These are phyloP conservation scores for Pangasius djambal DNA, from an alignment of 2,797 vertebrate genomes.

Conservation along the genomic window DNA sequence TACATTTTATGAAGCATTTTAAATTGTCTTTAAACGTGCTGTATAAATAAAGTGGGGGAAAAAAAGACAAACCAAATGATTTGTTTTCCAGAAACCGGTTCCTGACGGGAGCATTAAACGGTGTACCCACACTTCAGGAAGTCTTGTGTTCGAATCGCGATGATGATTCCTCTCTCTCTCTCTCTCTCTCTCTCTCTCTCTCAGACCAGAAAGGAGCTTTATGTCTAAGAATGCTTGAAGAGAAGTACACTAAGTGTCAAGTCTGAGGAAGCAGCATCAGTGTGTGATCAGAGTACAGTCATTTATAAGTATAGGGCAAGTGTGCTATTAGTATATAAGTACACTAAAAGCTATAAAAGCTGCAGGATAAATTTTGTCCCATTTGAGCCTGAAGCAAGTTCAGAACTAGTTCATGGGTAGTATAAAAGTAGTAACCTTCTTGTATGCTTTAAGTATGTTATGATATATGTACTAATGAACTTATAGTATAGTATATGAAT, in stretches of 20 bases:
- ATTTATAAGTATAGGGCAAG: not conserved
- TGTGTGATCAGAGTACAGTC: not conserved
- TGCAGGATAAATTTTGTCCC: not conserved
- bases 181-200: not conserved
- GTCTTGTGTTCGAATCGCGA: not conserved
- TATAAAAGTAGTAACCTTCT: not conserved
- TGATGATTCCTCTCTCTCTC: not conserved
- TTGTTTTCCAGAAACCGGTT: not conserved
- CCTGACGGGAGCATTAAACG: not conserved
- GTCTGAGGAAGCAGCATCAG: not conserved
- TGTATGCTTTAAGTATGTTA: not conserved
- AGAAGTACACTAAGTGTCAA: not conserved
- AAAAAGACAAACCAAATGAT: not conserved
- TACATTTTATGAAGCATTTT: not conserved
- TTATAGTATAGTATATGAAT: not conserved
- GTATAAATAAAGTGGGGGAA: not conserved
- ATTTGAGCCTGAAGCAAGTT: not conserved
- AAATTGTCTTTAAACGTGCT: not conserved
- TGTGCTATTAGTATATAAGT: not conserved
- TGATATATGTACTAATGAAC: not conserved
- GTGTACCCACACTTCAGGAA: not conserved
- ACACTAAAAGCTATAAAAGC: not conserved
- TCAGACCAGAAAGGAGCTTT: not conserved
- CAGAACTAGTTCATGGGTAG: not conserved
- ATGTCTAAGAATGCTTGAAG: not conserved